Percentiles rank a stretch among this genome's conserved stretches.
Evolutionary conservation across 2,113 vertebrate genomes (phyloP).

Genomic region (Macheiramphus alcinus): DNA sequence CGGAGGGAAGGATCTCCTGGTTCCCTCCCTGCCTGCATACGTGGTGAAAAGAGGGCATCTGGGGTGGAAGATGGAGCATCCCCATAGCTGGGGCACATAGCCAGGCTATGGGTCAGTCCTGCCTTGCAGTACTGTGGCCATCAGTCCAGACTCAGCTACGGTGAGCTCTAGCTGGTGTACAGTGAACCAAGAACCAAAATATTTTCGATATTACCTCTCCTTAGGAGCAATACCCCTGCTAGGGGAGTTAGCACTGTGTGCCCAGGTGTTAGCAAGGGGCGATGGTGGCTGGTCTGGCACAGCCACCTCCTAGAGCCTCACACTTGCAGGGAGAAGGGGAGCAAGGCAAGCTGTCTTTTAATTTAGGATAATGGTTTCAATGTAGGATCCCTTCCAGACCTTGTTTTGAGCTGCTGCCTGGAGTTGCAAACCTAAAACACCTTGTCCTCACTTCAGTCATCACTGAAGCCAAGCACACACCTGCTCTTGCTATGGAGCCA

Average conservation of each 20-base stretch:
- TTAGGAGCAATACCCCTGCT: neutral
- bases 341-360: neutral
- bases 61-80: neutral
- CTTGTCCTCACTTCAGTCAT: neutral
- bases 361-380: neutral
- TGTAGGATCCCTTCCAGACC: neutral
- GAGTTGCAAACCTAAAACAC: neutral
- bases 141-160: fast-evolving
- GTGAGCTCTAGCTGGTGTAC: neutral
- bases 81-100: fast-evolving
- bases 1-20: neutral
- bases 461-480: neutral
- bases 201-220: fast-evolving
- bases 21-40: neutral
- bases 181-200: neutral
- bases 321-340: neutral
- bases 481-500: neutral
- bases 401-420: neutral
- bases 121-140: neutral
- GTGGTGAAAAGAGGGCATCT: fast-evolving
- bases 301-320: neutral
- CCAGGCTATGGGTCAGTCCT: neutral
- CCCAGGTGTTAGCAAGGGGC: neutral
- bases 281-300: neutral
- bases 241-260: neutral